Evolutionary conservation across 2,888 invertebrate species (phyloP), one percentile per base, ranked within the genome.

Genomic region (Limnephilus lunatus): DNA sequence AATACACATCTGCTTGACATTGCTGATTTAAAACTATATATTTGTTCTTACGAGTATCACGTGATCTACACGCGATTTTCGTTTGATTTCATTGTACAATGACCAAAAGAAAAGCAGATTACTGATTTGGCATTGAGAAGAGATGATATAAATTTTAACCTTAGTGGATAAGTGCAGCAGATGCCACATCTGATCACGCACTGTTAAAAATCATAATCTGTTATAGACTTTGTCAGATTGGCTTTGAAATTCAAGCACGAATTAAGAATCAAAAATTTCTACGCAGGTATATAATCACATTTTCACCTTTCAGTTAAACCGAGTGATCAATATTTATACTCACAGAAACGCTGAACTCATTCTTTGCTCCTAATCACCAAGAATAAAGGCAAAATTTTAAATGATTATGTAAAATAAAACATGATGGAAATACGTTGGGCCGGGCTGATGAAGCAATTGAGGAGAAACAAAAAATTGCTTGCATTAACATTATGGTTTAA

Each of bases 361-460:
- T 85, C 25, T 32, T 39, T 39, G 48, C 82, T 35, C 53, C 48
- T 91, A 35, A 86, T 91, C 68, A 68, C 68, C 68, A 68, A 25
- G 25, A 68, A 68, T 68, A 68, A 68, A 68, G 68, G 53, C 31
- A 48, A 25, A 35, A 81, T 89, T 89, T 89, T 35, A 80, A 91
- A 88, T 48, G 31, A 91, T 88, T 88, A 88, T 91, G 85, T 91
- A 81, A 88, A 82, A 82, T 53, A 91, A 82, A 68, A 82, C 89
- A 68, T 89, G 32, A 68, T 44, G 30, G 80, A 81, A 80, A 32
- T n/a, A 80, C 80, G 35, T 25, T 39, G 88, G n/a, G 88, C 35
- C 87, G 88, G 35, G 44, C 85, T 80, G 83, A 92, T 92, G 88
- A 91, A 92, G 92, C 92, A 92, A 92, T 92, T 92, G 90, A 81